phyloP scores from a whole-genome alignment of 2,888 invertebrate genomes.

The Rotaria macrura region DNA sequence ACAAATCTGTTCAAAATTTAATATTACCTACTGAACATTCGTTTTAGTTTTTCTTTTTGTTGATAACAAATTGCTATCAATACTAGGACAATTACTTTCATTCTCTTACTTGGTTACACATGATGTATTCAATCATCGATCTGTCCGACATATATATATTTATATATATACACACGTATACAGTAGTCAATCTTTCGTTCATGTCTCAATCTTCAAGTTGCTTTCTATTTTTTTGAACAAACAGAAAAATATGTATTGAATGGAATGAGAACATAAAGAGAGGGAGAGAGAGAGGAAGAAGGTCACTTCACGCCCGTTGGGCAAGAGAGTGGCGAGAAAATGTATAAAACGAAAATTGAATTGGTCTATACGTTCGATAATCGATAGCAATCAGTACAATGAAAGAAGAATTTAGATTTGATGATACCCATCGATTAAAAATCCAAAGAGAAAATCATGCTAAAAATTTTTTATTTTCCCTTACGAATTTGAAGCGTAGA shows the following conservation, averaged over 20 bases:
- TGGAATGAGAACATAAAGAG: neutral
- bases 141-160: neutral
- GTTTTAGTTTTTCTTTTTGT: neutral
- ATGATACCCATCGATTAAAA: neutral
- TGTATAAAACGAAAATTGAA: neutral
- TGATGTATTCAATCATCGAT: neutral
- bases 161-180: neutral
- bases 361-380: neutral
- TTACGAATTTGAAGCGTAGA: no score
- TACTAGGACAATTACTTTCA: neutral
- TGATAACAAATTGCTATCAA: neutral
- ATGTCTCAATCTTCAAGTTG: neutral
- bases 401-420: neutral
- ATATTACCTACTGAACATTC: neutral
- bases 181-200: constrained; percentile 6
- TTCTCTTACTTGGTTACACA: neutral
- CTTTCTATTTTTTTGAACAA: neutral
- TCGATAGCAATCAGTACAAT: neutral
- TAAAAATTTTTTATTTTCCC: no score
- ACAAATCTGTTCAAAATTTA: no score
- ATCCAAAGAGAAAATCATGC: neutral
- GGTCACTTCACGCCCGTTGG: constrained; percentile 3
- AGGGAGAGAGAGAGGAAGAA: neutral
- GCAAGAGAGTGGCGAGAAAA: neutral
- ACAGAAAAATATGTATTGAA: neutral